A percentile compares a stretch with the other conserved stretches of the same genome.
Conservation (phyloP, 2,797 vertebrate genomes). For the Myripristis jacobus region DNA sequence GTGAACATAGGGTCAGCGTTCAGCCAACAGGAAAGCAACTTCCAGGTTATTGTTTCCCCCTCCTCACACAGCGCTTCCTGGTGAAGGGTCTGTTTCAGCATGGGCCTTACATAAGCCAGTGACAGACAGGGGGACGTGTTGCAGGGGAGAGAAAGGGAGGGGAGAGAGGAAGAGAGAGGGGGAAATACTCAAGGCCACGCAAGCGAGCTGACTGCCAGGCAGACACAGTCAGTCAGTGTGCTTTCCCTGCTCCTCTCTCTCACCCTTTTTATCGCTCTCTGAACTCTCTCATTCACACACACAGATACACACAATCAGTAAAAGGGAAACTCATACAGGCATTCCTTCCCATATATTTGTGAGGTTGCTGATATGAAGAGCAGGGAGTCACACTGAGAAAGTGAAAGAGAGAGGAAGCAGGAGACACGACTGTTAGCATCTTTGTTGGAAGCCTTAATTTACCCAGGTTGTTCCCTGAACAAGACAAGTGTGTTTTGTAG, state of each 20-base stretch:
- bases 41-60: conserved; percentile 32
- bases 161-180: background rate
- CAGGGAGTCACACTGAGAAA: conserved; percentile 8
- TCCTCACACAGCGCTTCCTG: conserved; percentile 46
- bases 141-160: background rate
- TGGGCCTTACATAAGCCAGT: conserved; percentile 51
- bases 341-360: conserved; percentile 55
- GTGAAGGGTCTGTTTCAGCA: conserved; percentile 40
- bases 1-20: background rate
- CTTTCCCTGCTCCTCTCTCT: conserved; percentile 31
- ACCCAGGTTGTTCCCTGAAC: background rate
- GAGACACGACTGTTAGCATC: background rate
- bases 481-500: background rate
- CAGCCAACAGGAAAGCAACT: conserved; percentile 10
- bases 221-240: conserved; percentile 47
- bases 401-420: background rate
- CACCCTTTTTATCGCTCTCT: conserved; percentile 4
- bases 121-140: conserved; percentile 64
- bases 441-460: conserved; percentile 1
- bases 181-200: conserved; percentile 60
- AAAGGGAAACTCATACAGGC: conserved; percentile 61
- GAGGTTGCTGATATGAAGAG: conserved; percentile 45
- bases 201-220: conserved; percentile 69
- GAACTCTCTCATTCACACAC: background rate
- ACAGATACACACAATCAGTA: conserved; percentile 26